These are phyloP conservation scores for Mythimna vitellina DNA, from an alignment of 2,888 invertebrate species.

Conservation along the genomic window DNA sequence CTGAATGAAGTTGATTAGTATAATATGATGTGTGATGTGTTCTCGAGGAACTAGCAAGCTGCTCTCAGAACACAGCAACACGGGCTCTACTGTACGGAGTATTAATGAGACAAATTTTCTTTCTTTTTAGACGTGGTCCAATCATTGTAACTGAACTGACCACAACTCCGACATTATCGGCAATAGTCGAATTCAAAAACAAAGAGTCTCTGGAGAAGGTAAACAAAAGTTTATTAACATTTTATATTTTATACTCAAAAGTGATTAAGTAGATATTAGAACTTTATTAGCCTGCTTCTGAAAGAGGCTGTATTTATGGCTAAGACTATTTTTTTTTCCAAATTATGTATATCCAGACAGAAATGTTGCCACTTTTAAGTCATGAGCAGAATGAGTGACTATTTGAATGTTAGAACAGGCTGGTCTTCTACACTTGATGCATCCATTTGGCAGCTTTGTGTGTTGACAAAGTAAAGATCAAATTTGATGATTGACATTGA, in stretches of 20 bases:
- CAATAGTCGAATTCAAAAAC: conserved; percentile 91
- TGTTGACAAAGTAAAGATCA: conserved; percentile 51
- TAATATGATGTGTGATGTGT: conserved; percentile 69
- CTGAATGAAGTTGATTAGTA: conserved; percentile 59
- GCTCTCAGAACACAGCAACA: conserved; percentile 75
- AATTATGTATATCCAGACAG: conserved; percentile 74
- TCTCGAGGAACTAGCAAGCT: conserved; percentile 76
- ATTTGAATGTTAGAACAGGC: conserved; percentile 89
- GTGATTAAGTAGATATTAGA: conserved; percentile 67
- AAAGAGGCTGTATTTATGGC: conserved; percentile 75
- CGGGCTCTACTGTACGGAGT: conserved; percentile 77
- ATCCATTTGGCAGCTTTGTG: conserved; percentile 63
- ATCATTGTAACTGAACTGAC: conserved; percentile 91
- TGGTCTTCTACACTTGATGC: conserved; percentile 79
- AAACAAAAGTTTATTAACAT: conserved; percentile 88
- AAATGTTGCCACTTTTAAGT: conserved; percentile 69
- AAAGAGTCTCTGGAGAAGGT: conserved; percentile 90
- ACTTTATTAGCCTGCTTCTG: conserved; percentile 66
- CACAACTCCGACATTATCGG: conserved; percentile 90
- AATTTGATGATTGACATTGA: conserved; percentile 62
- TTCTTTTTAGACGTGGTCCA: conserved; percentile 91
- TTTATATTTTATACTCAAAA: conserved; percentile 76
- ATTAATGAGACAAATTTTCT: conserved; percentile 89
- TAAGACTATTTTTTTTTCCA: conserved; percentile 79
- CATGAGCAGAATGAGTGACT: conserved; percentile 85